Base-by-base conservation (phyloP, 1,140 invertebrate species). In the Pseudomyrmex cubaensis region DNA sequence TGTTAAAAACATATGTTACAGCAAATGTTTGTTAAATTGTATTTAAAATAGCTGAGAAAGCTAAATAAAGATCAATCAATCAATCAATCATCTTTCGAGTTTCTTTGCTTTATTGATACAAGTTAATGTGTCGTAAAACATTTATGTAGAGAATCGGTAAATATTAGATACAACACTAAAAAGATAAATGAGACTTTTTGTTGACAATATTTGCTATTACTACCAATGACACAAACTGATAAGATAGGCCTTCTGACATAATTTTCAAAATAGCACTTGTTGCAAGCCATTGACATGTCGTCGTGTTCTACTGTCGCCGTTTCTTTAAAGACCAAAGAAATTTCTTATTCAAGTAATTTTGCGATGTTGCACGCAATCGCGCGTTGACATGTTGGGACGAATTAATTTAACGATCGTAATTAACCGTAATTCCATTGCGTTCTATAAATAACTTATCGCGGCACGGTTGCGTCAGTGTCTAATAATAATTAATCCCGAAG, bases 361-460 rank as follows among this genome's bases (percentile, higher is more conserved):
- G 1, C 54, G 20, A 5, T 44, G 15, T 10, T 48, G 75, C 20
- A 25, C 20, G 44, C 13, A 52, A 67, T 77, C 20, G 52, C 15
- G 3, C n/a, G 13, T 20, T 77, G 52, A 54, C 48, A n/a, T 69
- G 67, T 78, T 44, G 52, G 62, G n/a, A 15, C 13, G 9, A 15
- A 80, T 80, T 80, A 80, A 80, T 80, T 80, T n/a, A 50, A 13
- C 67, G 66, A 52, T 70, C 59, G 54, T 72, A 80, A 80, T 80
- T 80, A 80, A 80, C 76, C 76, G 54, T 80, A 80, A 80, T 80
- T 80, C 76, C 66, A 80, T 80, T 80, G 76, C 76, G 54, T 80
- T 80, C 54, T 54, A 57, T 80, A 72, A 80, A 80, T 80, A 80
- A 80, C 66, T 80, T 80, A 80, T 80, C 66, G 46, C 22, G 76